A percentile compares a stretch with the other conserved stretches of the same genome.
Conservation (phyloP, 2,797 vertebrate species). For the Distichodus sexfasciatus region DNA sequence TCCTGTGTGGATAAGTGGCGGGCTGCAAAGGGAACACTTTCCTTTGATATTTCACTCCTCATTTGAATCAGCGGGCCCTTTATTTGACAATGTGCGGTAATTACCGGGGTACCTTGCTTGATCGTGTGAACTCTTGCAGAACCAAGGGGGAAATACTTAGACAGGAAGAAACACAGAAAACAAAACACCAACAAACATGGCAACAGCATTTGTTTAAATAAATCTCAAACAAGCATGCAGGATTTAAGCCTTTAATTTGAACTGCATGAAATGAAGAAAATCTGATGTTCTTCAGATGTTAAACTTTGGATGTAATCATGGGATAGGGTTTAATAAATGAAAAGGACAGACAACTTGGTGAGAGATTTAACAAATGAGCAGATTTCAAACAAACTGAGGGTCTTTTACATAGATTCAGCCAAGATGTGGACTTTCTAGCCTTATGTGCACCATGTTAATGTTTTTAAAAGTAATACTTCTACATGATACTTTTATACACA, state of each 20-base stretch:
- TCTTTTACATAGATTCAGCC: too few species aligned
- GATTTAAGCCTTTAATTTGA: slow-evolving; percentile 42
- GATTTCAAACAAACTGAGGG: too few species aligned
- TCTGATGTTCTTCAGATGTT: slow-evolving; percentile 16
- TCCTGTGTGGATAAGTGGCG: slow-evolving; percentile 72
- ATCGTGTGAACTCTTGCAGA: slow-evolving; percentile 73
- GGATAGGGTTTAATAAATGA: slow-evolving; percentile 30
- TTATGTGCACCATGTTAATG: too few species aligned
- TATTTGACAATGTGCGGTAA: slow-evolving; percentile 76
- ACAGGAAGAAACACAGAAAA: slow-evolving; percentile 50
- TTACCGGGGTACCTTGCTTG: slow-evolving; percentile 73
- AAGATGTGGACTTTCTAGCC: too few species aligned
- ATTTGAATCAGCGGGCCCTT: slow-evolving; percentile 74
- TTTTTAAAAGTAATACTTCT: too few species aligned
- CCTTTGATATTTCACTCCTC: slow-evolving; percentile 78
- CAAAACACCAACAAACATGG: slow-evolving; percentile 50
- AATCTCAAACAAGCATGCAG: slow-evolving; percentile 30
- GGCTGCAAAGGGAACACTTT: slow-evolving; percentile 67
- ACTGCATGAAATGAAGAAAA: slow-evolving; percentile 24
- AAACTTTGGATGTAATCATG: slow-evolving; percentile 5
- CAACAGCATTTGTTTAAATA: slow-evolving; percentile 49
- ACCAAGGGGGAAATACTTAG: slow-evolving; percentile 59
- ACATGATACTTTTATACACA: not conserved
- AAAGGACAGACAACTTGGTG: not conserved
- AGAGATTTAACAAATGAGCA: not conserved